Percentiles rank a stretch among this genome's conserved stretches.
Evolutionary conservation across 2,888 invertebrate genomes (phyloP).

Genomic region (Hyppa rectilinea): DNA sequence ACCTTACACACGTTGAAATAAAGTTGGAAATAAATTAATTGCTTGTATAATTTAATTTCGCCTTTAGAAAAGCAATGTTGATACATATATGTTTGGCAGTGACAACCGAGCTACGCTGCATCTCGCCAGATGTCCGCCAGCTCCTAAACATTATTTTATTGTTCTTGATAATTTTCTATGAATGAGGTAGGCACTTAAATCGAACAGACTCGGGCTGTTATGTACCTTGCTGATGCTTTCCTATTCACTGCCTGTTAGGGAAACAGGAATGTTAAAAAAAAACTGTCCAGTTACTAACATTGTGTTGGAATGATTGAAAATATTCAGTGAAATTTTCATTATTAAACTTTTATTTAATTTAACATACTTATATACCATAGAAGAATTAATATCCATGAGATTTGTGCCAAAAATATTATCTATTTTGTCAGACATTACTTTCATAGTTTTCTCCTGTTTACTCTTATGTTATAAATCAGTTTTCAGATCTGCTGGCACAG

Average conservation of each 20-base stretch:
- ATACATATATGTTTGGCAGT: neutral
- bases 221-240: neutral
- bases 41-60: neutral
- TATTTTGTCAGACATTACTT: conserved; percentile 22
- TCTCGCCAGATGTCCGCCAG: neutral
- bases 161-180: neutral
- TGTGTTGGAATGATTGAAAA: conserved; percentile 26
- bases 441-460: conserved; percentile 10
- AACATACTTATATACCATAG: conserved; percentile 9
- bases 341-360: conserved; percentile 26
- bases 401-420: conserved; percentile 33
- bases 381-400: conserved; percentile 13
- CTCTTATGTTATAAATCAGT: conserved; percentile 8
- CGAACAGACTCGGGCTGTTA: too few species aligned
- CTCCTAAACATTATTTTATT: neutral
- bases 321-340: conserved; percentile 25
- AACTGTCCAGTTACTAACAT: neutral
- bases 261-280: conserved; percentile 1
- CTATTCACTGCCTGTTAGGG: neutral
- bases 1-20: too few species aligned
- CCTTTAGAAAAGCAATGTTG: neutral
- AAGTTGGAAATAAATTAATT: neutral
- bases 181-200: neutral
- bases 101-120: neutral
- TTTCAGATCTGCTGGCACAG: conserved; percentile 11